phyloP scores from a whole-genome alignment of 2,888 invertebrate genomes.

The Cerceris ruficornis region DNA sequence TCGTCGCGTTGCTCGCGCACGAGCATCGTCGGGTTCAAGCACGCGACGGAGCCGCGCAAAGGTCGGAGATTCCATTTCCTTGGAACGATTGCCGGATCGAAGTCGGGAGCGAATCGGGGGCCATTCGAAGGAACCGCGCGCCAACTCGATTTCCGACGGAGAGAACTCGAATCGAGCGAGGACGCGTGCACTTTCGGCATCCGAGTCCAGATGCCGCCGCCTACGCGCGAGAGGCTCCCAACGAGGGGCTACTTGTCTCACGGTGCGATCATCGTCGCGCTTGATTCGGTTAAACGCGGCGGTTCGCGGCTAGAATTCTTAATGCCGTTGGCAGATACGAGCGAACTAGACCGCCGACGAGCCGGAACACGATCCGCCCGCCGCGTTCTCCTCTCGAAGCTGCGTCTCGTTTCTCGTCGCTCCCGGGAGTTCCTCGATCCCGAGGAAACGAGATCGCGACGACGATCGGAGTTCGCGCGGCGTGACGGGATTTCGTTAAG shows the following conservation, averaged over 20 bases:
- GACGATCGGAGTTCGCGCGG: too few relatives aligned
- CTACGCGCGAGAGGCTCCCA: constrained; percentile 41
- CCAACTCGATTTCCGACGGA: background rate
- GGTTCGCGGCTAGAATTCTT: constrained; percentile 62
- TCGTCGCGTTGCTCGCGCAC: too few relatives aligned
- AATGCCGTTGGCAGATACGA: constrained; percentile 26
- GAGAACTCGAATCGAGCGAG: background rate
- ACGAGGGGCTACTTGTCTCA: constrained; percentile 55
- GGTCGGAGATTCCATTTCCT: background rate
- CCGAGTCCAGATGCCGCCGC: background rate
- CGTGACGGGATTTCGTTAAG: too few relatives aligned
- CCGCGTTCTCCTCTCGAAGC: background rate
- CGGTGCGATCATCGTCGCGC: constrained; percentile 62
- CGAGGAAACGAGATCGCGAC: too few relatives aligned
- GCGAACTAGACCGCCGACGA: background rate
- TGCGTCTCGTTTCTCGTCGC: too few relatives aligned
- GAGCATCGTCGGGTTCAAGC: too few relatives aligned
- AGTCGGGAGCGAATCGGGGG: background rate
- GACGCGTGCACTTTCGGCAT: too few relatives aligned
- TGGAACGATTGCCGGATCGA: background rate
- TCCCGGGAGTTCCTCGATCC: too few relatives aligned
- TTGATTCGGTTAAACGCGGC: constrained; percentile 69
- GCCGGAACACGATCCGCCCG: too few relatives aligned
- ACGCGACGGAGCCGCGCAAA: too few relatives aligned
- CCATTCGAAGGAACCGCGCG: too few relatives aligned